Conservation (phyloP, 2,113 vertebrate genomes). For the Setophaga kirtlandii region DNA sequence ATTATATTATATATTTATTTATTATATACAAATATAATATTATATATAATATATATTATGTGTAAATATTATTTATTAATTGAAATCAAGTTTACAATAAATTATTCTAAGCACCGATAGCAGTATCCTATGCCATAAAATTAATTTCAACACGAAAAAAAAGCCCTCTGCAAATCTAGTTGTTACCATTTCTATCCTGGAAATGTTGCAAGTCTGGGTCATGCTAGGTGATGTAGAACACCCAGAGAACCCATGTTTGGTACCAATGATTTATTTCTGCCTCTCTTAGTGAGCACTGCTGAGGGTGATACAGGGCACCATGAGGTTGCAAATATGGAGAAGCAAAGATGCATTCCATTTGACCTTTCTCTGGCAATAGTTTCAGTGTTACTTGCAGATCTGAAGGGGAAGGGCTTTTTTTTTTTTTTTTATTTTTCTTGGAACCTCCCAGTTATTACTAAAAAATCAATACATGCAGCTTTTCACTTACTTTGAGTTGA, state of each 20-base stretch:
- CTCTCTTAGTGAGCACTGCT: not conserved
- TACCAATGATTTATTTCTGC: not conserved
- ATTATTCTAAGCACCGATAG: not conserved
- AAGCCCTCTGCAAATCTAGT: not conserved
- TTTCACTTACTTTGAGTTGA: not conserved
- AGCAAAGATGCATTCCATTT: not conserved
- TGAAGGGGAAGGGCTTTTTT: not conserved
- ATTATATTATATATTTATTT: no score
- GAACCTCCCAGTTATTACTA: not conserved
- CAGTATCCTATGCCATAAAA: not conserved
- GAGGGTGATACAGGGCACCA: not conserved
- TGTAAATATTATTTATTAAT: no score
- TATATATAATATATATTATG: no score
- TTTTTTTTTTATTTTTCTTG: not conserved
- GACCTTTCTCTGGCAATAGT: not conserved
- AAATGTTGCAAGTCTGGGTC: not conserved
- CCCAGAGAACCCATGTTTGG: not conserved
- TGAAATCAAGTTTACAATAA: not conserved
- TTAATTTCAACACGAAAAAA: not conserved
- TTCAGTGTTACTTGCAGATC: not conserved
- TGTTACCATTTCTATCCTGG: not conserved
- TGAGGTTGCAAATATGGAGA: rapidly evolving
- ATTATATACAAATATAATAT: no score
- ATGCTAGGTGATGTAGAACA: not conserved
- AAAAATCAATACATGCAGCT: not conserved